A percentile compares a stretch with the other conserved stretches of the same genome.
phyloP scores from a whole-genome alignment of 2,888 invertebrate genomes.

The Eupithecia tripunctaria region DNA sequence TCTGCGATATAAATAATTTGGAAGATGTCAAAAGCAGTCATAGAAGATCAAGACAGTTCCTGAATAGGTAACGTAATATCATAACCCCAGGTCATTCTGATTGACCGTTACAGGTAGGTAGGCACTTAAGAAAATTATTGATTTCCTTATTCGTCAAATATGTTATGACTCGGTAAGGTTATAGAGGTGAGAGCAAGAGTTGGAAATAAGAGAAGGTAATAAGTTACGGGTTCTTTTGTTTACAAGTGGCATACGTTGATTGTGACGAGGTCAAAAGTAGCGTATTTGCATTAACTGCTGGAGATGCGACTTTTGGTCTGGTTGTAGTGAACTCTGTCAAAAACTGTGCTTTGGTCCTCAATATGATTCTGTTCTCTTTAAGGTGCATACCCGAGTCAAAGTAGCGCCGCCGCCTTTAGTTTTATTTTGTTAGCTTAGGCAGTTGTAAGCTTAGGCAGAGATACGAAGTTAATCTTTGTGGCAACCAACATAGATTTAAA shows the following conservation, averaged over 20 bases:
- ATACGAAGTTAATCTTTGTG: too few relatives aligned
- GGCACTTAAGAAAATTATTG: conserved; percentile 1
- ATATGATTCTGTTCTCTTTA: neutral
- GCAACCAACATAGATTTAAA: too few relatives aligned
- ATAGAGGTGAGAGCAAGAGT: neutral
- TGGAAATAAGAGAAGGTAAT: conserved; percentile 2
- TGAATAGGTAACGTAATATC: neutral
- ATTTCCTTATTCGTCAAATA: neutral
- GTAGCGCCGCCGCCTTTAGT: too few relatives aligned
- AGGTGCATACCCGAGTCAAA: too few relatives aligned
- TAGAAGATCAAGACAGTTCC: neutral
- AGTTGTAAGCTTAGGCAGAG: too few relatives aligned
- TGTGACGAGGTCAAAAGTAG: neutral
- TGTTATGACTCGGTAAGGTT: neutral
- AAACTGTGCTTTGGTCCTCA: neutral
- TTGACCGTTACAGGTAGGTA: neutral
- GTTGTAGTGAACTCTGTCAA: neutral
- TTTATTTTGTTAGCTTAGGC: too few relatives aligned
- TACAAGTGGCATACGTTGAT: neutral
- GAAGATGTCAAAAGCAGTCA: neutral
- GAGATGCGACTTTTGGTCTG: neutral
- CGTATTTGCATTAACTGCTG: neutral
- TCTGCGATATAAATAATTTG: neutral
- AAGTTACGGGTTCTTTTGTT: neutral
- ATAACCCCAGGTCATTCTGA: neutral